phyloP scores from a whole-genome alignment of 92 coral and sea anemone species.

The Porites divaricata region DNA sequence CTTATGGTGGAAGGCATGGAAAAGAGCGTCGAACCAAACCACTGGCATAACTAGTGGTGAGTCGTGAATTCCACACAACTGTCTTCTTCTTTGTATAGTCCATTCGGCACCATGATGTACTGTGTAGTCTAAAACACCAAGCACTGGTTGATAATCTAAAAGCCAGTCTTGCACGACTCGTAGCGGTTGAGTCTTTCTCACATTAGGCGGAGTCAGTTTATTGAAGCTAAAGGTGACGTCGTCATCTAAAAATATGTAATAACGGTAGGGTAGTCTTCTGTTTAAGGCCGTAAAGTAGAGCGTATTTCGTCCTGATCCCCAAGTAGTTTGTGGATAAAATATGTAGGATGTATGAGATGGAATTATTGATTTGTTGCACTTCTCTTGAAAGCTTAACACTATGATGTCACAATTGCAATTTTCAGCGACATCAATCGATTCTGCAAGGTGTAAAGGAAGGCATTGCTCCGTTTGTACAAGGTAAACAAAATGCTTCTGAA shows the following conservation, averaged over 20 bases:
- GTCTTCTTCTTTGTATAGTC: neutral
- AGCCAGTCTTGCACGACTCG: slow-evolving; percentile 11
- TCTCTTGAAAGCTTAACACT: slow-evolving; percentile 31
- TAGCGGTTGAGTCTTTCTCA: slow-evolving; percentile 10
- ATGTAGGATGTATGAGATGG: slow-evolving; percentile 24
- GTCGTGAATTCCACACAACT: neutral
- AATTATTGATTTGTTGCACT: slow-evolving; percentile 7
- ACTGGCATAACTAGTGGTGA: neutral
- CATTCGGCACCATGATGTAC: slow-evolving; percentile 25
- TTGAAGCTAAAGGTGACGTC: slow-evolving; percentile 12
- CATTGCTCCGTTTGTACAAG: slow-evolving; percentile 17
- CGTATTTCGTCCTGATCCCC: slow-evolving; percentile 19
- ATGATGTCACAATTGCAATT: slow-evolving; percentile 34
- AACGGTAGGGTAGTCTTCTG: neutral
- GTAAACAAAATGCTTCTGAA: neutral
- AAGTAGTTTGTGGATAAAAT: neutral
- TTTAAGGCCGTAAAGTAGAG: neutral
- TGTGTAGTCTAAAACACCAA: slow-evolving; percentile 7
- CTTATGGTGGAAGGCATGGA: neutral
- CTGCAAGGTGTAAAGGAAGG: slow-evolving; percentile 13
- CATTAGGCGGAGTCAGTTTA: neutral
- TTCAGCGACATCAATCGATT: slow-evolving; percentile 5
- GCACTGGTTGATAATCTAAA: slow-evolving; percentile 13
- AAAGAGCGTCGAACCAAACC: neutral
- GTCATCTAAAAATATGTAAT: slow-evolving; percentile 26